A percentile compares a stretch with the other conserved stretches of the same genome.
phyloP scores from a whole-genome alignment of 2,888 invertebrate species.

The Cantharis lateralis region DNA sequence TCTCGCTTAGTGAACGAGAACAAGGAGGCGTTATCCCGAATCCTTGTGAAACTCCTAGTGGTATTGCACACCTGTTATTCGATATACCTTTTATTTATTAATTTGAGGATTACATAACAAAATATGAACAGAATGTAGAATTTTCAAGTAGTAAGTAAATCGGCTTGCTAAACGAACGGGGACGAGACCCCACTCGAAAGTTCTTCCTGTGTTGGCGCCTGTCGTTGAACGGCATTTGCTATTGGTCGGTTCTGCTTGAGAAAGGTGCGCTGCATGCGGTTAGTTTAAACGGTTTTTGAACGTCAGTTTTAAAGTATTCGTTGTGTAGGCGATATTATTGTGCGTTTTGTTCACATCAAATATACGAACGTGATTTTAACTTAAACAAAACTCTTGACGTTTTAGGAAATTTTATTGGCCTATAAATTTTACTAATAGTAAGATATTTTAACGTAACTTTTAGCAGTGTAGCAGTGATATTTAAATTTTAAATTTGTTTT shows the following conservation, averaged over 20 bases:
- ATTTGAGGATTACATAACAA: background rate
- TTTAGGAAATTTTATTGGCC: background rate
- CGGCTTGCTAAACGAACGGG: slow-evolving; percentile 10
- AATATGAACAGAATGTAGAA: background rate
- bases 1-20: background rate
- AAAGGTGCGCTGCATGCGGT: slow-evolving; percentile 34
- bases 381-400: background rate
- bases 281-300: slow-evolving; percentile 32
- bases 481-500: background rate
- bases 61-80: background rate
- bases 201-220: slow-evolving; percentile 27
- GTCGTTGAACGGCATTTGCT: slow-evolving; percentile 11
- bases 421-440: background rate
- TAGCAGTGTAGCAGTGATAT: background rate
- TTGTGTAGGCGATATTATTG: slow-evolving; percentile 6
- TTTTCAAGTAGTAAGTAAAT: background rate
- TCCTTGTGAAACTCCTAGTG: background rate
- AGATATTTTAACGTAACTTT: background rate
- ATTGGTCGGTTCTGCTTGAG: slow-evolving; percentile 31
- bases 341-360: slow-evolving; percentile 6
- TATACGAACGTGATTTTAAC: background rate
- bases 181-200: slow-evolving; percentile 19
- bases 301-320: slow-evolving; percentile 22
- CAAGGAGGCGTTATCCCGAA: background rate
- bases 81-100: background rate